Evolutionary conservation across 2,888 invertebrate genomes (phyloP), one percentile per base, ranked within the genome.

Genomic region (Schizotus pectinicornis): DNA sequence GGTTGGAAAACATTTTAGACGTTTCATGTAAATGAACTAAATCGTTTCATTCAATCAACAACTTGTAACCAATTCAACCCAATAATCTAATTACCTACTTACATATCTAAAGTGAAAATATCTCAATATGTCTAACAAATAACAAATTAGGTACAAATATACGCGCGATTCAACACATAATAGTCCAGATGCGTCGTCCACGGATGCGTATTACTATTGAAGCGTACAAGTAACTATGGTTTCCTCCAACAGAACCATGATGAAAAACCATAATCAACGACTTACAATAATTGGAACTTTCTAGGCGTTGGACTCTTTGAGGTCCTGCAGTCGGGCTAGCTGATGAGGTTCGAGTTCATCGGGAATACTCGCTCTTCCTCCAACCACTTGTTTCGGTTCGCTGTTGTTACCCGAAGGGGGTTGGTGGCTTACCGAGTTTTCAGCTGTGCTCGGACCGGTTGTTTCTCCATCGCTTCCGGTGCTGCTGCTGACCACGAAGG

Each of bases 281-380:
- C 22, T 22, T 34, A 54, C 43, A 41, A n/a, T n/a, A n/a, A 14
- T 35, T 34, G 45, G 45, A 43, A 8, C 64, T 41, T 47, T 69
- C 81, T 91, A 94, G 82, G 94, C 94, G 80, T 94, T 94, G 61
- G 94, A 94, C 81, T 94, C 94, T 79, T 94, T 94, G 58, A 94
- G 85, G 77, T 92, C 91, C 76, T 94, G 92, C 70, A 94, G 85
- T 76, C 92, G 87, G 60, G 93, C 94, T 71, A 94, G 84, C 78
- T 94, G 94, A 75, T 93, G 92, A 30, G 93, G 92, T 73, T 93
- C 94, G 62, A 94, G 83, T 79, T 94, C 94, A 80, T 94, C 94
- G 35, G 94, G 94, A 76, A 94, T 91, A 71, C 90, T 91, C 59
- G 91, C 91, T 56, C 91, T 83, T 41, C 91, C 91, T 22, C 90